Evolutionary conservation across 2,113 vertebrate genomes (phyloP).

Genomic region (Crypturellus undulatus): DNA sequence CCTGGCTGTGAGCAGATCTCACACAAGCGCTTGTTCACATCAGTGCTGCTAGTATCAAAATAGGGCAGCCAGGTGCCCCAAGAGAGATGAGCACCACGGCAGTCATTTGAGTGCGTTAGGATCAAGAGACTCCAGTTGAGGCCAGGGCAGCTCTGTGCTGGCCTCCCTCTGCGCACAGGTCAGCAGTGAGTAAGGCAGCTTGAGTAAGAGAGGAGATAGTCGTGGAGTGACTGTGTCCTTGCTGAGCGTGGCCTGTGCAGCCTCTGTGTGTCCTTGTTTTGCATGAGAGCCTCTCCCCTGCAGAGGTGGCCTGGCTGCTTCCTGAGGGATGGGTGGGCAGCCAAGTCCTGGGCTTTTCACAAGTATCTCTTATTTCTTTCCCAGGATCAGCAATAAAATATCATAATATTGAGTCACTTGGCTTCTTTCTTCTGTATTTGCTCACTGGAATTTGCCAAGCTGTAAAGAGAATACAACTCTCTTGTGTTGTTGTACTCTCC

Average conservation of each 20-base stretch:
- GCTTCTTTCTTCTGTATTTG: neutral
- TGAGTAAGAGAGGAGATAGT: neutral
- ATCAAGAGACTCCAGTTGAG: neutral
- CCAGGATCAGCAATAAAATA: neutral
- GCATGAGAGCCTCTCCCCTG: neutral
- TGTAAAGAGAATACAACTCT: neutral
- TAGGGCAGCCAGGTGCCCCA: neutral
- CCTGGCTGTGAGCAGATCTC: neutral
- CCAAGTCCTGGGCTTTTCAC: neutral
- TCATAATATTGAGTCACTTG: neutral
- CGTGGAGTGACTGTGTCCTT: neutral
- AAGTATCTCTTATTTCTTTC: neutral
- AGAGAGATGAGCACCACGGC: neutral
- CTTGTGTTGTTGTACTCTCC: neutral
- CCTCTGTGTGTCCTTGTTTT: neutral
- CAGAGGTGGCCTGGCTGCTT: neutral
- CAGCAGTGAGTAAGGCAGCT: neutral
- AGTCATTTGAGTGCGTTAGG: neutral
- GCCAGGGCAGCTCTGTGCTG: neutral
- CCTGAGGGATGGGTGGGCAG: neutral
- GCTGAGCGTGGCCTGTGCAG: neutral
- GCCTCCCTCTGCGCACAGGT: neutral
- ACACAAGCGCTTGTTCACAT: neutral
- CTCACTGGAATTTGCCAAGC: neutral
- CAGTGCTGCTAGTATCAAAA: neutral